Conservation (phyloP, 1,140 invertebrate genomes). For the Drosophila neocordata region DNA sequence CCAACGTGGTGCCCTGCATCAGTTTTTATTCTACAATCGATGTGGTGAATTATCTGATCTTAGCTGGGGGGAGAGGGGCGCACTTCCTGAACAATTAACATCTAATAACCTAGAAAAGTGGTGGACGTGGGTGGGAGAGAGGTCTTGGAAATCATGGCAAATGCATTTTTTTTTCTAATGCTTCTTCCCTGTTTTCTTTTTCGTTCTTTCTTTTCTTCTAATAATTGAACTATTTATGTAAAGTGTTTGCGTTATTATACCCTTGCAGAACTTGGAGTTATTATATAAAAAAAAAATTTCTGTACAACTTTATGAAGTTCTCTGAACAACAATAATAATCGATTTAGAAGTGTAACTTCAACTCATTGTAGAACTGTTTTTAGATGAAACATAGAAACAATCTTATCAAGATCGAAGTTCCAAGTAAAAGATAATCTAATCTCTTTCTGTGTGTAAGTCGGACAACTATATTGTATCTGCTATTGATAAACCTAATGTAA, state of each 20-base stretch:
- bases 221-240: constrained; percentile 35
- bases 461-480: neutral
- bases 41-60: neutral
- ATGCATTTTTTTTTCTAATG: constrained; percentile 45
- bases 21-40: no score
- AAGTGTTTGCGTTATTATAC: neutral
- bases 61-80: neutral
- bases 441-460: neutral
- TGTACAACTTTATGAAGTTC: no score
- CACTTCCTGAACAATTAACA: constrained; percentile 4
- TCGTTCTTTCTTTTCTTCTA: constrained; percentile 4
- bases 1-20: neutral
- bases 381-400: no score
- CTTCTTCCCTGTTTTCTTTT: constrained; percentile 23
- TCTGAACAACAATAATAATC: no score
- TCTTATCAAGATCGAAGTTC: no score
- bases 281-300: no score
- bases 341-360: no score
- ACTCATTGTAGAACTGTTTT: no score
- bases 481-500: no score
- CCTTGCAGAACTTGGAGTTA: neutral
- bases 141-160: constrained; percentile 32
- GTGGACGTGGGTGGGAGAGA: constrained; percentile 4
- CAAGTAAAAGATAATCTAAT: no score
- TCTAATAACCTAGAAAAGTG: constrained; percentile 2